Evolutionary conservation across 2,797 vertebrate genomes (phyloP).

Genomic region (Serranus cabrilla): DNA sequence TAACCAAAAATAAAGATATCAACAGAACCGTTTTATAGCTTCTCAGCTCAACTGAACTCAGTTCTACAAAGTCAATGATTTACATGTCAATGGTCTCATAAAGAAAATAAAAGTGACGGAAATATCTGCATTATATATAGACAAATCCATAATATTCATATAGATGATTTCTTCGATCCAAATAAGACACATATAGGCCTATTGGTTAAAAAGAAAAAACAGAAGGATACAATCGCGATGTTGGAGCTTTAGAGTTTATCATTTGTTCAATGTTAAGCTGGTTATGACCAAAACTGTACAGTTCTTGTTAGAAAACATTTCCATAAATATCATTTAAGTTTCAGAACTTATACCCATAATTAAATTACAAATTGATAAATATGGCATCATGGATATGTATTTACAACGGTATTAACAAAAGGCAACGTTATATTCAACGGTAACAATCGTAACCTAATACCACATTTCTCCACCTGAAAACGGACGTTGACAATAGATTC

Average conservation of each 20-base stretch:
- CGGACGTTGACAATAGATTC: slow-evolving; percentile 95
- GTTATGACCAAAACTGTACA: slow-evolving; percentile 99
- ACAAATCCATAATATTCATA: slow-evolving; percentile 88
- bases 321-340: slow-evolving; percentile 99
- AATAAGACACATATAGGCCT: slow-evolving; percentile 89
- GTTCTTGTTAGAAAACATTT: slow-evolving; percentile 95
- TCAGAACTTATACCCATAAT: slow-evolving; percentile 98
- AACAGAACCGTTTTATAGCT: slow-evolving; percentile 80
- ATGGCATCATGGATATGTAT: slow-evolving; percentile 99
- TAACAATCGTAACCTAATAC: slow-evolving; percentile 97
- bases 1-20: slow-evolving; percentile 79
- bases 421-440: slow-evolving; percentile 98
- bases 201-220: slow-evolving; percentile 83
- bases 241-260: slow-evolving; percentile 88
- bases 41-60: slow-evolving; percentile 81
- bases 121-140: slow-evolving; percentile 86
- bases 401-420: slow-evolving; percentile 99
- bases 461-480: slow-evolving; percentile 97
- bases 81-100: slow-evolving; percentile 85
- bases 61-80: slow-evolving; percentile 79
- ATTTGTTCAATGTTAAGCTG: slow-evolving; percentile 97
- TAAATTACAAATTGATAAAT: slow-evolving; percentile 99
- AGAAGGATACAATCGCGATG: slow-evolving; percentile 88
- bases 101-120: slow-evolving; percentile 83
- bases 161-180: slow-evolving; percentile 86